These are phyloP conservation scores for Shargacucullia verbasci DNA, from an alignment of 2,888 invertebrate species.

Conservation along the genomic window DNA sequence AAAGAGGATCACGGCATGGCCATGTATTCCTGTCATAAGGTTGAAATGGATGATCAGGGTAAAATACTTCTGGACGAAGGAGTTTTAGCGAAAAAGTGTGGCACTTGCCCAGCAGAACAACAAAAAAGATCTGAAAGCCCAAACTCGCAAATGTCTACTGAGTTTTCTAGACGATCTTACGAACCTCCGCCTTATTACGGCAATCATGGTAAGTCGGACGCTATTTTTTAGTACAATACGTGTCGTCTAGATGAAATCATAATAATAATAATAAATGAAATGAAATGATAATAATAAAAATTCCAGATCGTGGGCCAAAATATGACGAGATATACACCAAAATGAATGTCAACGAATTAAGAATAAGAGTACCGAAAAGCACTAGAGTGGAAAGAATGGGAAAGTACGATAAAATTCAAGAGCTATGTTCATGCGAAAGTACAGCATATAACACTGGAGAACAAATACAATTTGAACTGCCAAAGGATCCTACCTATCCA, in stretches of 20 bases:
- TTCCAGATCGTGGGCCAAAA: slow-evolving; percentile 69
- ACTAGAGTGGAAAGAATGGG: slow-evolving; percentile 76
- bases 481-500: slow-evolving; percentile 68
- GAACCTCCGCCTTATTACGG: slow-evolving; percentile 48
- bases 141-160: slow-evolving; percentile 66
- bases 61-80: slow-evolving; percentile 83
- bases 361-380: slow-evolving; percentile 82
- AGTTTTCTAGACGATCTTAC: slow-evolving; percentile 57
- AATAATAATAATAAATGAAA: slow-evolving; percentile 3
- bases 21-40: slow-evolving; percentile 83
- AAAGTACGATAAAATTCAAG: slow-evolving; percentile 80
- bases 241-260: background rate
- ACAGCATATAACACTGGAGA: slow-evolving; percentile 79
- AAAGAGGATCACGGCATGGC: slow-evolving; percentile 83
- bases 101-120: slow-evolving; percentile 45
- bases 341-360: slow-evolving; percentile 83
- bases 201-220: slow-evolving; percentile 56
- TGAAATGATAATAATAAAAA: too few relatives aligned
- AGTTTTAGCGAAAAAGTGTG: slow-evolving; percentile 66
- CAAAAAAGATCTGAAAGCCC: slow-evolving; percentile 65
- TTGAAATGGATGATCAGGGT: slow-evolving; percentile 84
- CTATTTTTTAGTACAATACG: slow-evolving; percentile 1
- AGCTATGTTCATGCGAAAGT: slow-evolving; percentile 79
- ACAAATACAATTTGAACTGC: slow-evolving; percentile 82
- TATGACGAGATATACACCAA: slow-evolving; percentile 84